Conservation (phyloP, 2,888 invertebrate genomes). For the Luperina testacea region DNA sequence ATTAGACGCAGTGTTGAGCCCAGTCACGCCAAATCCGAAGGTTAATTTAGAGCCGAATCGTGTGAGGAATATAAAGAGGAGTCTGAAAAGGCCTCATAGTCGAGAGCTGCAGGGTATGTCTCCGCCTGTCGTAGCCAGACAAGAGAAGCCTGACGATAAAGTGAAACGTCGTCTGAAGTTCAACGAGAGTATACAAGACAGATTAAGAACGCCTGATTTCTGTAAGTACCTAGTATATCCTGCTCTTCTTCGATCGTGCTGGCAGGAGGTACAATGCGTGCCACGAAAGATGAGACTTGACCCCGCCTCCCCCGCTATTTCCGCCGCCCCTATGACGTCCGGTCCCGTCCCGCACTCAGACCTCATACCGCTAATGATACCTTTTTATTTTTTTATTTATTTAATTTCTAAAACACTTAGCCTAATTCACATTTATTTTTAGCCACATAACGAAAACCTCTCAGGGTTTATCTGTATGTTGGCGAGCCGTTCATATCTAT, state of each 20-base stretch:
- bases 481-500: too few species aligned
- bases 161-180: conserved; percentile 74
- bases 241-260: neutral
- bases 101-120: conserved; percentile 81
- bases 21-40: conserved; percentile 73
- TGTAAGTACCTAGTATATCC: conserved; percentile 74
- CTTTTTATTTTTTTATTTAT: too few species aligned
- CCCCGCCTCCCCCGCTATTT: too few species aligned
- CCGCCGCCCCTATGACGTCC: too few species aligned
- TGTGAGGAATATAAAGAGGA: conserved; percentile 82
- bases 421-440: too few species aligned
- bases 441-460: too few species aligned
- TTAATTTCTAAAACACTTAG: too few species aligned
- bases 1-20: conserved; percentile 57
- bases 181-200: conserved; percentile 68
- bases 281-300: too few species aligned
- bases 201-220: conserved; percentile 71
- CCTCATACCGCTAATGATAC: too few species aligned
- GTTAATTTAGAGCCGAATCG: conserved; percentile 70
- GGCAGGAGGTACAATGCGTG: neutral
- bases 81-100: conserved; percentile 84
- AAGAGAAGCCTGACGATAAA: conserved; percentile 71
- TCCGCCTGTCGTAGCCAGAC: conserved; percentile 59
- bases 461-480: too few species aligned
- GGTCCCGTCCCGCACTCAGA: too few species aligned